Percentiles rank a stretch among this genome's conserved stretches.
Conservation (phyloP, 2,888 invertebrate species). For the Cecidostiba fungosa region DNA sequence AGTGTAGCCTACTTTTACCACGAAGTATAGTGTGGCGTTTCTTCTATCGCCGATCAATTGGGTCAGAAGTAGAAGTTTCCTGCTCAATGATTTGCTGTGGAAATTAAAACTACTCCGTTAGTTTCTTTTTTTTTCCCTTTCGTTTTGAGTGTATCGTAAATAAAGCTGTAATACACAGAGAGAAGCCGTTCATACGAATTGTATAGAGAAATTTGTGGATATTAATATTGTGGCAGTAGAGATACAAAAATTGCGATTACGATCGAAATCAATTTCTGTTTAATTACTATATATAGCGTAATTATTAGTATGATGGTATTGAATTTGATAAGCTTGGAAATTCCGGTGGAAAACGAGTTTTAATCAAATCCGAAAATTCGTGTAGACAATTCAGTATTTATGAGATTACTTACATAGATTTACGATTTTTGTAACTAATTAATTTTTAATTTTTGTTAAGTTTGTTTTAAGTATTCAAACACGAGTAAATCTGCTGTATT, state of each 20-base stretch:
- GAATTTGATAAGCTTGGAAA: not conserved
- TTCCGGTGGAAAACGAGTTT: not conserved
- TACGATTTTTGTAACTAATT: not conserved
- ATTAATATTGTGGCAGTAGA: too few relatives aligned
- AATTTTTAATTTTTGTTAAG: conserved; percentile 22
- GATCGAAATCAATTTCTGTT: too few relatives aligned
- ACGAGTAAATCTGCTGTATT: not conserved
- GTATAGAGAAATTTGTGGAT: too few relatives aligned
- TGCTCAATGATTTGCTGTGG: not conserved
- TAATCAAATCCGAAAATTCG: conserved; percentile 5
- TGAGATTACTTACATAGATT: conserved; percentile 7
- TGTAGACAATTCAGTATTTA: conserved; percentile 19
- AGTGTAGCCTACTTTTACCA: conserved; percentile 42
- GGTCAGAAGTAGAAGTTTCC: conserved; percentile 12
- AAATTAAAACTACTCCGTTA: not conserved
- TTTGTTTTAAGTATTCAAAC: not conserved
- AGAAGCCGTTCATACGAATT: not conserved
- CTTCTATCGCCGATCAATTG: not conserved
- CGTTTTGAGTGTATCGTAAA: not conserved
- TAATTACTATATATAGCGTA: too few relatives aligned
- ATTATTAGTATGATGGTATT: not conserved
- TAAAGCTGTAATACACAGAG: not conserved
- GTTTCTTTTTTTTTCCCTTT: not conserved
- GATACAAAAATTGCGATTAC: too few relatives aligned
- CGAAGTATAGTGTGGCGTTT: not conserved